Evolutionary conservation across 2,888 invertebrate genomes (phyloP).

Genomic region (Homarus gammarus): DNA sequence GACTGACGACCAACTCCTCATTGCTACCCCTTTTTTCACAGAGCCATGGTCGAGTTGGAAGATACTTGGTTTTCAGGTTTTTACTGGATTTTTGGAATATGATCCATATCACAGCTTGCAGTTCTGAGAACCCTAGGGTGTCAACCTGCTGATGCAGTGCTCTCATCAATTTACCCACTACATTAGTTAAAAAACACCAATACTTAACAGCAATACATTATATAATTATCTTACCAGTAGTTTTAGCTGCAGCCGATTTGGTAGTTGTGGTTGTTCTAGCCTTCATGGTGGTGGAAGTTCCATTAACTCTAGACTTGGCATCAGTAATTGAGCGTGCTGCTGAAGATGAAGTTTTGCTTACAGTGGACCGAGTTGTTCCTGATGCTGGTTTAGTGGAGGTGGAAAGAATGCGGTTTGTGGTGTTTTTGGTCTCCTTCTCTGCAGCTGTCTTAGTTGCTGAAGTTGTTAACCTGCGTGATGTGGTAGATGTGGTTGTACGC

Average conservation of each 20-base stretch:
- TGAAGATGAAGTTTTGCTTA: slow-evolving; percentile 39
- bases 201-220: not conserved
- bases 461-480: slow-evolving; percentile 42
- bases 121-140: no score
- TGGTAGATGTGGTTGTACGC: slow-evolving; percentile 35
- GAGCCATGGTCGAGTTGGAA: no score
- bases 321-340: slow-evolving; percentile 40
- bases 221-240: slow-evolving; percentile 44
- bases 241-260: slow-evolving; percentile 50
- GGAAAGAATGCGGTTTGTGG: slow-evolving; percentile 70
- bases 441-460: slow-evolving; percentile 45
- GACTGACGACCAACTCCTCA: no score
- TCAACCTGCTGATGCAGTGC: no score
- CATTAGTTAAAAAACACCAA: not conserved
- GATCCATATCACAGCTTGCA: no score
- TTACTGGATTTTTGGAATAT: no score
- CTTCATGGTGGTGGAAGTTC: slow-evolving; percentile 48
- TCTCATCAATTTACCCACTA: no score
- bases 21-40: no score
- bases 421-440: slow-evolving; percentile 62
- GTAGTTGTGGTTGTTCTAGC: slow-evolving; percentile 40
- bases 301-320: slow-evolving; percentile 52
- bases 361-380: slow-evolving; percentile 39
- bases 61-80: no score
- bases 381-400: slow-evolving; percentile 25